A percentile compares a stretch with the other conserved stretches of the same genome.
phyloP scores from a whole-genome alignment of 92 coral and sea anemone species.

The Porites rus region DNA sequence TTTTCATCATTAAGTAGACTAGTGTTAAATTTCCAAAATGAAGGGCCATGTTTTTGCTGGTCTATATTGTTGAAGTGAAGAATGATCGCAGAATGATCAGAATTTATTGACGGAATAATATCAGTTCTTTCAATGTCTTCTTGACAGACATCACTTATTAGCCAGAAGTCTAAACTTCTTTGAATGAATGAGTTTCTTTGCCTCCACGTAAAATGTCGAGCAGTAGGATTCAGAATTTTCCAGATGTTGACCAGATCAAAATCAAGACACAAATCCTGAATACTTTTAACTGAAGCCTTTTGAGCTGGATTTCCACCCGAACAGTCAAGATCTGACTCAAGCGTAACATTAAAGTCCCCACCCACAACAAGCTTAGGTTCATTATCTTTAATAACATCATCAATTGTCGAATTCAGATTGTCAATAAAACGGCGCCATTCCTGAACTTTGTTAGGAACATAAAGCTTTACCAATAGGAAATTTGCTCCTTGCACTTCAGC shows the following conservation, averaged over 20 bases:
- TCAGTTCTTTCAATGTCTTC: constrained; percentile 12
- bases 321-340: constrained; percentile 14
- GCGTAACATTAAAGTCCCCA: too few species aligned
- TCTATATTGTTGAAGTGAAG: too few species aligned
- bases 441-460: constrained; percentile 47
- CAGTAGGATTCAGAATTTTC: constrained; percentile 45
- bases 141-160: constrained; percentile 45
- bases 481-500: constrained; percentile 47
- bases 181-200: constrained; percentile 38
- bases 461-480: constrained; percentile 46
- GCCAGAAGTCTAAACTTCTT: constrained; percentile 53
- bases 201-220: constrained; percentile 45
- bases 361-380: too few species aligned
- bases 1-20: too few species aligned
- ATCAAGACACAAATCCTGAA: neutral
- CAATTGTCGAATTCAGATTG: constrained; percentile 12
- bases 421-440: constrained; percentile 34
- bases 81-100: too few species aligned
- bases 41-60: too few species aligned
- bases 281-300: constrained; percentile 25
- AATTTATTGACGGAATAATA: constrained; percentile 22
- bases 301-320: constrained; percentile 39
- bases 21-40: too few species aligned
- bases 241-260: constrained; percentile 41
- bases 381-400: neutral